Base-by-base conservation (phyloP, 2,888 invertebrate genomes). In the Caenorhabditis uteleia region DNA sequence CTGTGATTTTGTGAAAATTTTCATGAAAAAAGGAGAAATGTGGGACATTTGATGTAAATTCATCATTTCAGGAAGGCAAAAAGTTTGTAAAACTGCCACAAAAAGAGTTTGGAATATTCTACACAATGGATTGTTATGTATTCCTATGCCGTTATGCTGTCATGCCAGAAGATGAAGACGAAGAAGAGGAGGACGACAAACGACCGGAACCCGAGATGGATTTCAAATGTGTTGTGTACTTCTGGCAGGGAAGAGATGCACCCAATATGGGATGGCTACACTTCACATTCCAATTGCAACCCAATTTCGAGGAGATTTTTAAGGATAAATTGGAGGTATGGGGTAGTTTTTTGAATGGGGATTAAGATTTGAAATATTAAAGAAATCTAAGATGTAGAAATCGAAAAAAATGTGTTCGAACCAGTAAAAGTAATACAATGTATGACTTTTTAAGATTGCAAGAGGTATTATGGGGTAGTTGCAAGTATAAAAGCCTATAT, bases 241-340 rank as follows among this genome's bases (percentile, higher is more conserved):
- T 99, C 87, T 98, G 98, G 98, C 98, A 99, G 86, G 97, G 97
- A 0, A 78, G 88, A 29, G 91, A 93, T 82, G 97, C 97, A 2
- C 90, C 91, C 65, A 97, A 98, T 86, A 98, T 98, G 95, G 98
- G 97, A 58, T 99, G 97, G 95, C 88, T 98, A 0, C 97, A 94
- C 0, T 98, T 99, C 86, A 97, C 97, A 0, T 98, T 98, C 86
- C 94, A 93, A 79, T 65, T 83, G 33, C 82, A 82, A 45, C 77
- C 74, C 2, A 93, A 91, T 84, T 93, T 94, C 84, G 91, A 92
- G 62, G 70, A 89, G 0, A 86, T 92, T 75, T 93, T 93, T 69
- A 83, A 83, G 14, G 91, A 92, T 82, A 92, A 92, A 82, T 85
- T 93, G 76, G 97, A 97, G 85, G 95, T 82, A 10, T 7, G 8